Base-by-base conservation (phyloP, 2,113 vertebrate genomes). In the Leucopsar rothschildi region DNA sequence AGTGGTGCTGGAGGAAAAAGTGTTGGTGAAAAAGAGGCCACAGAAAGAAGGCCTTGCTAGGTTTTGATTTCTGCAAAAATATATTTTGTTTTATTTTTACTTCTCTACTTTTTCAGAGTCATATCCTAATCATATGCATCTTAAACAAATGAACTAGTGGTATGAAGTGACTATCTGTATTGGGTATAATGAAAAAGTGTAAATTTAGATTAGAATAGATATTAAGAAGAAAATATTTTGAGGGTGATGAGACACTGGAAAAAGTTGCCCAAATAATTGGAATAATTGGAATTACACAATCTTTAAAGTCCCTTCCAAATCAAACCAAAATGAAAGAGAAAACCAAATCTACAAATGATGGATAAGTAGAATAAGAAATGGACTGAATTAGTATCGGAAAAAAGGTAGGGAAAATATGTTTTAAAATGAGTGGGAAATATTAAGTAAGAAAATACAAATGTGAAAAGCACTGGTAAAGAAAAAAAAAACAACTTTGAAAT, bases 181-280 rank as follows among this genome's bases (percentile, higher is more conserved):
- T 11, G 4, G 4, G 20, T 39, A 59, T 53, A 57, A 1, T 0
- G 0, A 70, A 79, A 70, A 27, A 53, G 5, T 2, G 1, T 9
- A 49, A 52, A 39, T 61, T 78, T 70, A 59, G 4, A 55, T 63
- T 60, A 40, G 14, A 44, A 19, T 28, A 80, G 10, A 11, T 47
- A 35, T 21, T 24, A 64, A 7, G 15, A 86, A 79, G 9, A 15
- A 68, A 40, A 47, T 40, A 29, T 22, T n/a, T 6, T 24, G 5
- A 42, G 11, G 4, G 8, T 40, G 9, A 14, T 70, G 45, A 60
- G 29, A 45, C 35, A 16, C 28, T 29, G 9, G 16, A 81, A 72
- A 5, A 42, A 6, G 10, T 18, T 82, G 25, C 13, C 15, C 23
- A 65, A 45, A 8, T 14, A 39, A 50, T 5, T 4, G 37, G 37